Base-by-base conservation (phyloP, 1,140 invertebrate genomes). In the Cotesia vestalis region DNA sequence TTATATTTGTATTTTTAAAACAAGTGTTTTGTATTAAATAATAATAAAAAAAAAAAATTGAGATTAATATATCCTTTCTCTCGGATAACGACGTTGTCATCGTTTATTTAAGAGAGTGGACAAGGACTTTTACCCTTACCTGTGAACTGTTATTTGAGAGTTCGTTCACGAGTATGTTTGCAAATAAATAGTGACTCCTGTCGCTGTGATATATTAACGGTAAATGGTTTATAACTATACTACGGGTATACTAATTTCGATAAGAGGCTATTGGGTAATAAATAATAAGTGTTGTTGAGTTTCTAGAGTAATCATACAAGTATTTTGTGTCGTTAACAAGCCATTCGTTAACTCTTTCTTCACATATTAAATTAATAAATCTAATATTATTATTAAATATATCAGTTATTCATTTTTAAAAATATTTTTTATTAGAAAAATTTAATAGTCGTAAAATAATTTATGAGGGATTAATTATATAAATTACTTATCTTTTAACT, bases 241-340 rank as follows among this genome's bases (percentile, higher is more conserved):
- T 72, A 74, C 71, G 75, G 68, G 63, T 66, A 75, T 60, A 77
- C 78, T 46, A 72, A 75, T 80, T 80, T 78, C 74, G 75, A 76
- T 75, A 78, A 78, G 76, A 73, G 75, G 51, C 53, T 53, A 75
- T 80, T 80, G 75, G 27, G 74, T 77, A 79, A 80, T 71, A 76
- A 74, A 75, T 79, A 79, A 79, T 78, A 69, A 79, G 68, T 73
- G 62, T 67, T 61, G 38, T 63, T 55, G 64, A 75, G 72, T 68
- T 71, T 63, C 35, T 77, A 77, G 71, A 27, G 40, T 46, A 46
- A 46, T 46, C 40, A 46, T 46, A 11, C 11, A 46, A 46, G 40
- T 46, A 46, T 46, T 46, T 46, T 46, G 5, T 46, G 40, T 11
- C 40, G 40, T 46, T 46, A 46, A 46, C 40, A 46, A 46, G 40